Percentiles rank a stretch among this genome's conserved stretches.
Evolutionary conservation across 2,797 vertebrate species (phyloP).

Genomic region (Menidia menidia): DNA sequence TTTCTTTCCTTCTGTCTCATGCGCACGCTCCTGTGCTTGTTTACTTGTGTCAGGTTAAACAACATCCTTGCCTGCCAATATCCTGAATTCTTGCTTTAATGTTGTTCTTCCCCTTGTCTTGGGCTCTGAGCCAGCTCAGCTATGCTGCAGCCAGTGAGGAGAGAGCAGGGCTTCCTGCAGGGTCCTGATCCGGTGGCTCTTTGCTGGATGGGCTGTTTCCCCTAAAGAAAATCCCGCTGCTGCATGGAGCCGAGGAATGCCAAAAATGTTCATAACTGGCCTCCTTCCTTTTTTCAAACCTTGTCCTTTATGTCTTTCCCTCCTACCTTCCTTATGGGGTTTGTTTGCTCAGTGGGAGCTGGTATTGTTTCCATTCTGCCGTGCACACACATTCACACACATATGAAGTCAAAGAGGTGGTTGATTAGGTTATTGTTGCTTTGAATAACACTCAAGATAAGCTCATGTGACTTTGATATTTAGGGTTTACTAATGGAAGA

Average conservation of each 20-base stretch:
- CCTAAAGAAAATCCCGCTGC: constrained; percentile 66
- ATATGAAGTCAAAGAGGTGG: constrained; percentile 13
- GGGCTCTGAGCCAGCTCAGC: constrained; percentile 44
- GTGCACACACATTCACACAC: constrained; percentile 15
- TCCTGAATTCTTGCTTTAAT: constrained; percentile 74
- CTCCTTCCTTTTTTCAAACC: constrained; percentile 34
- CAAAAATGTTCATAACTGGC: constrained; percentile 66
- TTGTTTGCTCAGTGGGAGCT: constrained; percentile 47
- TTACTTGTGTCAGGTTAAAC: constrained; percentile 68
- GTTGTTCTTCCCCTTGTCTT: constrained; percentile 68
- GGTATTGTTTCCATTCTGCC: constrained; percentile 36
- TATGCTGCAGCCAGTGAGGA: constrained; percentile 31
- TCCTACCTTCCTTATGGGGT: constrained; percentile 18
- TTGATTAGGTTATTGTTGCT: constrained; percentile 44
- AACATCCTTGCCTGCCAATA: constrained; percentile 60
- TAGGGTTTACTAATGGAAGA: constrained; percentile 36
- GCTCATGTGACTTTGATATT: constrained; percentile 40
- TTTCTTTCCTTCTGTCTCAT: constrained; percentile 15
- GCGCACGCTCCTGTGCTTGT: constrained; percentile 37
- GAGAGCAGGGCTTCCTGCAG: constrained; percentile 43
- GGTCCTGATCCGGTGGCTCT: constrained; percentile 56
- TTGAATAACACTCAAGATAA: constrained; percentile 29
- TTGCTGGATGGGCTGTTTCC: constrained; percentile 51
- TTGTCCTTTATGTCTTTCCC: constrained; percentile 38
- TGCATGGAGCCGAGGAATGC: constrained; percentile 64